Base-by-base conservation (phyloP, 2,888 invertebrate species). In the Monochamus alternatus region DNA sequence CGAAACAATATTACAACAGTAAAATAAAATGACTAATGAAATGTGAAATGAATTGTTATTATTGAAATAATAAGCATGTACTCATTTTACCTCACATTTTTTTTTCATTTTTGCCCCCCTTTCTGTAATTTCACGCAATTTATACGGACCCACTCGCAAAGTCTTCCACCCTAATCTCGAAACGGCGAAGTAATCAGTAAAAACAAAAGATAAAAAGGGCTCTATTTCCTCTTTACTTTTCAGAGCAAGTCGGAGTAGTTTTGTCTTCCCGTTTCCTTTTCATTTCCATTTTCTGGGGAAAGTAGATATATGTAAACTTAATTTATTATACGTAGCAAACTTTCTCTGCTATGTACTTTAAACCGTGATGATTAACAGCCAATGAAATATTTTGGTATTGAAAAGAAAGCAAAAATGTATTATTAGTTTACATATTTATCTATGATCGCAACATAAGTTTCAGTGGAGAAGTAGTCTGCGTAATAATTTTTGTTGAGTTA, bases 171-270 rank as follows among this genome's bases (percentile, higher is more conserved):
- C 32, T 69, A 69, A 69, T 69, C 59, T 69, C 31, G 58, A 55
- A 69, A 58, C 55, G 30, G 60, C 70, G 38, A 70, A 70, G 70
- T 62, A 70, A 70, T 70, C 70, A 70, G 60, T 47, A 52, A 70
- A 62, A 70, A 62, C 60, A 70, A 60, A 60, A 62, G 70, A 70
- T 62, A 62, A 70, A 62, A 70, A 70, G 47, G 59, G 43, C 31
- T 22, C 69, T 31, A 59, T 69, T 69, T 69, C 62, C 70, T 31
- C 51, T 70, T 52, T 70, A 70, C 62, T 47, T 55, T 60, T 58
- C 43, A 69, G 59, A 69, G 69, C 69, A 69, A 69, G 44, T 62
- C 22, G 38, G 64, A 12, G n/a, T 22, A n/a, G 47, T 70, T 70
- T 62, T 51, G 51, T 70, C 52, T 62, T 62, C 62, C 62, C 22